These are phyloP conservation scores for Cepaea hortensis DNA, from an alignment of 2,888 invertebrate species.

Conservation along the genomic window DNA sequence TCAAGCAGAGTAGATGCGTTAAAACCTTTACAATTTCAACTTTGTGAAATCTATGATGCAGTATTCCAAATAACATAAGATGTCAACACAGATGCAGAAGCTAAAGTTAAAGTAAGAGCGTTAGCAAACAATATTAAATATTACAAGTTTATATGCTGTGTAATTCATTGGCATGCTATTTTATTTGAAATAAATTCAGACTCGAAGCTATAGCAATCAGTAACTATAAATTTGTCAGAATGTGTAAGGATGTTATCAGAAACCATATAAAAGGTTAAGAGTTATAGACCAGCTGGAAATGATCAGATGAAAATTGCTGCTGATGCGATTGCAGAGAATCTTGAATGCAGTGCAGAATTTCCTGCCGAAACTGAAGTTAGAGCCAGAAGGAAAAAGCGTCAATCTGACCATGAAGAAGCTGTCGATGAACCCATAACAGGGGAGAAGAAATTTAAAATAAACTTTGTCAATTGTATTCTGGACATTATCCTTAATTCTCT, in stretches of 20 bases:
- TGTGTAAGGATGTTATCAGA: too few relatives aligned
- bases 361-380: not conserved
- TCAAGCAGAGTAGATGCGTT: too few relatives aligned
- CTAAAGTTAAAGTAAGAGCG: not conserved
- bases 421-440: not conserved
- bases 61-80: too few relatives aligned
- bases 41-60: too few relatives aligned
- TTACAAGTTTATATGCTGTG: not conserved
- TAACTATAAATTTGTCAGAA: not conserved
- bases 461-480: not conserved
- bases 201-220: not conserved
- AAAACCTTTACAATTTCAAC: too few relatives aligned
- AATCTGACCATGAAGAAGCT: not conserved
- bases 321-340: conserved; percentile 6
- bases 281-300: not conserved
- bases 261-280: not conserved
- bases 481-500: not conserved
- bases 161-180: not conserved
- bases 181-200: not conserved
- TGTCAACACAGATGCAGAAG: not conserved
- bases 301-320: conserved; percentile 8
- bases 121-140: not conserved
- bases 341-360: conserved; percentile 9
- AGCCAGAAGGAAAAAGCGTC: not conserved
- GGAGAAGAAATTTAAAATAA: not conserved